A percentile compares a stretch with the other conserved stretches of the same genome.
Conservation (phyloP, 2,797 vertebrate genomes). For the Triplophysa bombifrons region DNA sequence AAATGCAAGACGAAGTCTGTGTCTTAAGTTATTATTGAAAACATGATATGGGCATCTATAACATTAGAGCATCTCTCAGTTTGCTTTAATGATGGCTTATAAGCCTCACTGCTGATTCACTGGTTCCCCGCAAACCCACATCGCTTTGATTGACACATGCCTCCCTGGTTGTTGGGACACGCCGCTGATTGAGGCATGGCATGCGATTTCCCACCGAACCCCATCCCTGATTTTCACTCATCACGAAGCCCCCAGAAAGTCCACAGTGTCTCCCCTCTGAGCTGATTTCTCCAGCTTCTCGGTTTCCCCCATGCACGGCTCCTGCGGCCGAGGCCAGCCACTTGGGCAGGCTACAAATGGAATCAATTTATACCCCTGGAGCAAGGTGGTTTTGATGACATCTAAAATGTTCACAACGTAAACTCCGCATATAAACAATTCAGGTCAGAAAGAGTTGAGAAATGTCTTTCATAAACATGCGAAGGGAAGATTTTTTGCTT, state of each 20-base stretch:
- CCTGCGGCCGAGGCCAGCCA: conserved; percentile 36
- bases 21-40: conserved; percentile 6
- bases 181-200: conserved; percentile 54
- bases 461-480: conserved; percentile 58
- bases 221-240: conserved; percentile 54
- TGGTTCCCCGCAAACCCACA: conserved; percentile 28
- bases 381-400: conserved; percentile 65
- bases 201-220: conserved; percentile 51
- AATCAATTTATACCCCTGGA: conserved; percentile 63
- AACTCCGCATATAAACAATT: conserved; percentile 58
- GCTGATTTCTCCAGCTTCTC: conserved; percentile 53
- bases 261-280: conserved; percentile 36
- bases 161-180: conserved; percentile 42
- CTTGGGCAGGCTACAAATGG: conserved; percentile 54
- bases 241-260: conserved; percentile 48
- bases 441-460: conserved; percentile 61
- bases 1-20: not conserved
- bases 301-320: conserved; percentile 43
- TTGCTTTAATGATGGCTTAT: conserved; percentile 31
- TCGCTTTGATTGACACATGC: conserved; percentile 53
- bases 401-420: conserved; percentile 62
- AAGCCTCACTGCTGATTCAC: conserved; percentile 39
- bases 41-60: conserved; percentile 13
- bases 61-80: conserved; percentile 19
- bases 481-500: conserved; percentile 44